Base-by-base conservation (phyloP, 2,888 invertebrate genomes). In the Papilio protenor region DNA sequence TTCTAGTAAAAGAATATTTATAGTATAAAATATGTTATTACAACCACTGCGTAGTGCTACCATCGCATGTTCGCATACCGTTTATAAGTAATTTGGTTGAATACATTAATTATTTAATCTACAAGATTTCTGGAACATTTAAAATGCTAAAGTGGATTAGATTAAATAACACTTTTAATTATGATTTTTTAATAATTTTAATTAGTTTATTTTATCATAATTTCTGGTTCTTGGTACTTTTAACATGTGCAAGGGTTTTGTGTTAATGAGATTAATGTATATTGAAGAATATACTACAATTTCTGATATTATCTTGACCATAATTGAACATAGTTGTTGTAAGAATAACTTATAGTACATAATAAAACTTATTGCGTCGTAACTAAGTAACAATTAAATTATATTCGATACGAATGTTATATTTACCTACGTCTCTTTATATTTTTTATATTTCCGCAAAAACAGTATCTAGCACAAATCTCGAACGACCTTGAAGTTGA, bases 401-500 rank as follows among this genome's bases (percentile, higher is more conserved):
- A 21, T 3, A 59, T 12, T 10, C 59, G 12, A 59, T 59, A 18
- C 18, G 16, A 16, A 55, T 55, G 16, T 55, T 59, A 21, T 23
- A 23, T 12, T 23, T n/a, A 55, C 6, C 55, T n/a, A 18, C 55
- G 55, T 55, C n/a, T 55, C 55, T 33, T 5, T 59, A 21, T 59
- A 3, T 23, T 40, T 40, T 40, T 66, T 66, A 11, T n/a, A 40
- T 66, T 40, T n/a, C 66, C 66, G 40, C 40, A 66, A 66, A 33
- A 66, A 40, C 8, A 40, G 18, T 64, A 18, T 27, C 40, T 18
- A 33, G 11, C 8, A 27, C 61, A 64, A 64, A 64, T 64, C 66
- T 66, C 40, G 18, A 66, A 40, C 18, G 66, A n/a, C 66, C n/a
- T 1, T 66, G 40, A 66, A 66, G 40, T 40, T 66, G 66, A 66